phyloP scores from a whole-genome alignment of 2,113 vertebrate genomes.

The Centropus unirufus region DNA sequence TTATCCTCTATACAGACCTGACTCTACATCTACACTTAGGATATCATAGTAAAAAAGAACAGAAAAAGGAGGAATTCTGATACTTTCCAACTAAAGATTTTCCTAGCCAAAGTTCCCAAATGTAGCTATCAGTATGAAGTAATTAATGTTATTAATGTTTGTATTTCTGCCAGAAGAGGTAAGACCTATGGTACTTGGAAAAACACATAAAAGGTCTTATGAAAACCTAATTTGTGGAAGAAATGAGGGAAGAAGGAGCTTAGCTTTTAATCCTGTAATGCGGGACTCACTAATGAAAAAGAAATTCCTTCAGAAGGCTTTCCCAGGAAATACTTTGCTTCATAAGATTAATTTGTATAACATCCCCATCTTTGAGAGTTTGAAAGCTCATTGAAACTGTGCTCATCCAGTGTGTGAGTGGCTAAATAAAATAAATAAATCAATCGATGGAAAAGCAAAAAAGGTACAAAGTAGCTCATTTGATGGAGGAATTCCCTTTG shows the following conservation, averaged over 20 bases:
- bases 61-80: neutral
- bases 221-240: constrained; percentile 41
- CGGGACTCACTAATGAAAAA: constrained; percentile 36
- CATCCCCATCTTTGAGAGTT: neutral
- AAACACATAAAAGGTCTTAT: constrained; percentile 14
- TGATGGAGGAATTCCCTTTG: neutral
- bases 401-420: neutral
- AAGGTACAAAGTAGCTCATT: neutral
- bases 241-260: constrained; percentile 45
- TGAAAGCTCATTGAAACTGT: neutral
- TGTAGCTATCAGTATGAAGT: neutral
- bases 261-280: constrained; percentile 61
- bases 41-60: neutral
- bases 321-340: neutral
- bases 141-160: neutral
- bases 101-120: neutral
- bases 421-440: neutral
- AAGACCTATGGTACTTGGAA: neutral
- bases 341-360: neutral
- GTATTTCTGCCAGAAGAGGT: constrained; percentile 2
- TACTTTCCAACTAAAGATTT: neutral
- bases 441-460: neutral
- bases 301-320: constrained; percentile 40
- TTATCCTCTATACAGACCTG: neutral
- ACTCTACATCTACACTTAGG: neutral